A percentile compares a stretch with the other conserved stretches of the same genome.
These are phyloP conservation scores for Coenonympha arcania DNA, from an alignment of 2,888 invertebrate genomes.

Conservation along the genomic window DNA sequence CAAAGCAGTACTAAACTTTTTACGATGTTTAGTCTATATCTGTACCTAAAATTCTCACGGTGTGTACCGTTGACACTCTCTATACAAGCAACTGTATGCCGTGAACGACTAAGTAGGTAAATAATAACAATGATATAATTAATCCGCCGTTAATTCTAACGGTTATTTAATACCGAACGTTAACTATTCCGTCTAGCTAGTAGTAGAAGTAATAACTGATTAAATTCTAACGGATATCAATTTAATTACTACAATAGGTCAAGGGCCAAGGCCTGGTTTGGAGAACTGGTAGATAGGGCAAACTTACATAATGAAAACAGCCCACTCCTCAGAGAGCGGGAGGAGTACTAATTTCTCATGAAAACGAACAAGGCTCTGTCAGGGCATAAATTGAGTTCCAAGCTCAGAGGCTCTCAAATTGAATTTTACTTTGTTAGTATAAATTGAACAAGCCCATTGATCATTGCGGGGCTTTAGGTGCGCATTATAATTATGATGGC, in stretches of 20 bases:
- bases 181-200: too few relatives aligned
- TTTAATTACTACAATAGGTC: neutral
- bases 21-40: too few relatives aligned
- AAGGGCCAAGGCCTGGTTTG: neutral
- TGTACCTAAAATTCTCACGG: too few relatives aligned
- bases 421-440: slow-evolving; percentile 25
- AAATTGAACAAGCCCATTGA: slow-evolving; percentile 25
- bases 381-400: slow-evolving; percentile 22
- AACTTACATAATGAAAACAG: slow-evolving; percentile 16
- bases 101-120: neutral
- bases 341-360: slow-evolving; percentile 17
- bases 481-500: slow-evolving; percentile 15
- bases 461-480: slow-evolving; percentile 15
- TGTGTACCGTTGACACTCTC: too few relatives aligned
- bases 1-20: too few relatives aligned
- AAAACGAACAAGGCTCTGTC: slow-evolving; percentile 16
- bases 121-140: neutral
- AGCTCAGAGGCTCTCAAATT: slow-evolving; percentile 20
- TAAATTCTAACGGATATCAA: neutral
- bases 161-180: too few relatives aligned
- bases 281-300: slow-evolving; percentile 1
- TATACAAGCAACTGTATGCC: neutral
- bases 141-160: neutral
- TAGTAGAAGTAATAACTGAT: neutral
- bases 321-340: slow-evolving; percentile 16